phyloP scores from a whole-genome alignment of 2,113 vertebrate genomes.

The Picathartes gymnocephalus region DNA sequence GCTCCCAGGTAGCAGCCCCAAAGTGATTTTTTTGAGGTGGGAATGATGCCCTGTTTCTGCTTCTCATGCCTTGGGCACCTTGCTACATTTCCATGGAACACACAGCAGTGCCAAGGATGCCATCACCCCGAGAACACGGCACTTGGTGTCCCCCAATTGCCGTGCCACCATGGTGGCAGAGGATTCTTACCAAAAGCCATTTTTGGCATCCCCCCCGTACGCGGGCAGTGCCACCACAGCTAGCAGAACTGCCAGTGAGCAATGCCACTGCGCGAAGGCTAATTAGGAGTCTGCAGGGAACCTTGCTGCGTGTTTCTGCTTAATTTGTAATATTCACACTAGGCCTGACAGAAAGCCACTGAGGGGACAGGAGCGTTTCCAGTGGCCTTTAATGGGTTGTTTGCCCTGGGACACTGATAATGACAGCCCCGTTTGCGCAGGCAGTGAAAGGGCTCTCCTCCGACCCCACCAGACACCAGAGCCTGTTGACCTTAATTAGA shows the following conservation, averaged over 20 bases:
- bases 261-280: rapidly evolving
- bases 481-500: constrained; percentile 33
- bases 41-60: neutral
- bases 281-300: constrained; percentile 23
- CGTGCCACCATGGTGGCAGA: rapidly evolving
- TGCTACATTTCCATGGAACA: neutral
- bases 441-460: neutral
- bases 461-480: neutral
- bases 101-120: rapidly evolving
- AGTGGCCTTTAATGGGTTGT: neutral
- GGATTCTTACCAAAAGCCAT: neutral
- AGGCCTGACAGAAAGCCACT: neutral
- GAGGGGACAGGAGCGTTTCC: neutral
- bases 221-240: neutral
- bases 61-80: rapidly evolving
- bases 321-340: constrained; percentile 28
- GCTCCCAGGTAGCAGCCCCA: neutral
- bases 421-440: neutral
- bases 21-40: neutral
- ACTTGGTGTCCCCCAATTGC: rapidly evolving
- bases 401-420: neutral
- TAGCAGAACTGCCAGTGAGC: neutral
- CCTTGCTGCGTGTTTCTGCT: neutral
- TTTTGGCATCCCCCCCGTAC: neutral
- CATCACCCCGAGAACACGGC: rapidly evolving